Conservation (phyloP, 2,797 vertebrate species). For the Sebastes itinus region DNA sequence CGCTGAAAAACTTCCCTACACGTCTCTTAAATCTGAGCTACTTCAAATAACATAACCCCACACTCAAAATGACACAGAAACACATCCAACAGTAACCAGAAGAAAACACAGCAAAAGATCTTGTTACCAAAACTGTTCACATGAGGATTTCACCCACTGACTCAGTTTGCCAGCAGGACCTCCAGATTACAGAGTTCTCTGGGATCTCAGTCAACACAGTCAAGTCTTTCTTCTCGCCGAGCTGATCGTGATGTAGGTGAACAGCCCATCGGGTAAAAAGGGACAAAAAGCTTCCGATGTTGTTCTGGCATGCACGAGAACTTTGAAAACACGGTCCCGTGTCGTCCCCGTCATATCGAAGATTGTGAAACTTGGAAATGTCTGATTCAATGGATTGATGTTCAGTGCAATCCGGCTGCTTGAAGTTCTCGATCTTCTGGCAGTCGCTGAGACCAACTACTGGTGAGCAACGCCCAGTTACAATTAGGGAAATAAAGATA, state of each 20-base stretch:
- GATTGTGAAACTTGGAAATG: constrained; percentile 28
- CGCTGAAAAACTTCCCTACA: constrained; percentile 31
- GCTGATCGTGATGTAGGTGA: constrained; percentile 42
- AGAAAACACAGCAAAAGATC: constrained; percentile 62
- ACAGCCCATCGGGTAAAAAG: constrained; percentile 43
- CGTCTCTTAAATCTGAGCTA: constrained; percentile 46
- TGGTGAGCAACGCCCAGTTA: constrained; percentile 44
- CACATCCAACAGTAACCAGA: constrained; percentile 65
- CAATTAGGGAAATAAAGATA: constrained; percentile 57
- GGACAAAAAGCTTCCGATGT: constrained; percentile 43
- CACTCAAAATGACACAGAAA: constrained; percentile 65
- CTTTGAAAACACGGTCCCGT: constrained; percentile 44
- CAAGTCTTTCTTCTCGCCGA: constrained; percentile 35
- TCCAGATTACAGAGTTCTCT: constrained; percentile 36
- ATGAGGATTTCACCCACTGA: constrained; percentile 21
- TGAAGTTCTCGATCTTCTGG: constrained; percentile 40
- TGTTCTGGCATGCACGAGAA: constrained; percentile 73
- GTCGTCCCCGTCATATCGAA: constrained; percentile 34
- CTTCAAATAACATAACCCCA: constrained; percentile 58
- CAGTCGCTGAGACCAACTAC: constrained; percentile 29
- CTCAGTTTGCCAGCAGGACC: constrained; percentile 4
- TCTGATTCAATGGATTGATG: constrained; percentile 20
- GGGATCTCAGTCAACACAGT: constrained; percentile 7
- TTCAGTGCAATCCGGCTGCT: constrained; percentile 26
- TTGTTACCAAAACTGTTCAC: constrained; percentile 57